These are phyloP conservation scores for Hirtodrosophila alboralis DNA, from an alignment of 2,888 invertebrate genomes.

Conservation along the genomic window DNA sequence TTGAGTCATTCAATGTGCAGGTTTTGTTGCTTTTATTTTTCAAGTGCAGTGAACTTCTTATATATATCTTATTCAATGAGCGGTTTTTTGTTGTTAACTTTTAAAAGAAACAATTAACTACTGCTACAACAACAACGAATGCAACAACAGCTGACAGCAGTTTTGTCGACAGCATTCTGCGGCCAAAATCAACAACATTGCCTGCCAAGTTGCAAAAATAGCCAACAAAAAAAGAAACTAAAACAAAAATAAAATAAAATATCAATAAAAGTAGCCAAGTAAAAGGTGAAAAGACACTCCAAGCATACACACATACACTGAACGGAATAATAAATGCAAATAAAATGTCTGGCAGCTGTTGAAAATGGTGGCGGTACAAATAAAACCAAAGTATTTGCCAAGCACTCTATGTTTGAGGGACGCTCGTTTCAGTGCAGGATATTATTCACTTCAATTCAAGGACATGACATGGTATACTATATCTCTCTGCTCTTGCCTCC, in stretches of 20 bases:
- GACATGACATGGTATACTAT: slow-evolving; percentile 47
- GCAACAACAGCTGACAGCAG: slow-evolving; percentile 23
- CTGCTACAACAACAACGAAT: slow-evolving; percentile 7
- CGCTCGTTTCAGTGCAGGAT: slow-evolving; percentile 42
- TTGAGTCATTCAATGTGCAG: slow-evolving; percentile 36
- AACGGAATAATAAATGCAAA: slow-evolving; percentile 4
- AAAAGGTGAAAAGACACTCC: slow-evolving; percentile 27
- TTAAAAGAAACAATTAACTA: slow-evolving; percentile 12
- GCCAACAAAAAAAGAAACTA: slow-evolving; percentile 55
- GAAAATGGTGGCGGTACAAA: slow-evolving; percentile 18
- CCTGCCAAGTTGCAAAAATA: slow-evolving; percentile 51
- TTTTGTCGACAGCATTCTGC: slow-evolving; percentile 18
- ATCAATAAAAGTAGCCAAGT: slow-evolving; percentile 51
- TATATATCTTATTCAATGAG: too few relatives aligned
- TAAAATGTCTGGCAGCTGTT: slow-evolving; percentile 28
- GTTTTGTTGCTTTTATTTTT: slow-evolving; percentile 7
- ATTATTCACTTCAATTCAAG: slow-evolving; percentile 67
- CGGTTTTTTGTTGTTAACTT: too few relatives aligned
- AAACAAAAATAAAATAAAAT: slow-evolving; percentile 16
- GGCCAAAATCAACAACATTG: slow-evolving; percentile 43
- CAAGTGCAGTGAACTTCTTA: background rate
- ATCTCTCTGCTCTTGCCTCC: slow-evolving; percentile 16
- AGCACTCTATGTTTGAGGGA: slow-evolving; percentile 34
- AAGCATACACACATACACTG: slow-evolving; percentile 11
- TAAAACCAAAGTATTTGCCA: slow-evolving; percentile 33